phyloP scores from a whole-genome alignment of 2,888 invertebrate genomes.

The Coleophora deauratella region DNA sequence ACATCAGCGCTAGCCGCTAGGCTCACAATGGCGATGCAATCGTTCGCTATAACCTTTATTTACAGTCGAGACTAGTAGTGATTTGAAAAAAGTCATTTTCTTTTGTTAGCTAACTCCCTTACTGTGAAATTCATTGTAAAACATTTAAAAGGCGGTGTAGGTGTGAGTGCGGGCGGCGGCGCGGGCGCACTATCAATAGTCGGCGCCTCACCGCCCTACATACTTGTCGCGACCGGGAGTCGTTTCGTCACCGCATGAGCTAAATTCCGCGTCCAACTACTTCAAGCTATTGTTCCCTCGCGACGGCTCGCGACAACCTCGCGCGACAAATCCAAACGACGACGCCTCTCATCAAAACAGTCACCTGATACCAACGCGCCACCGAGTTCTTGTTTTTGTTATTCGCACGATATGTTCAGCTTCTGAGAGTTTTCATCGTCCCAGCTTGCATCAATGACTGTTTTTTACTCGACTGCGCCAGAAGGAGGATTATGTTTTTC shows the following conservation, averaged over 20 bases:
- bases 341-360: constrained; percentile 12
- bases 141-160: constrained; percentile 9
- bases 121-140: too few relatives aligned
- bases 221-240: constrained; percentile 43
- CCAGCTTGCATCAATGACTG: too few relatives aligned
- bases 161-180: constrained; percentile 15
- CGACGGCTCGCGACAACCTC: constrained; percentile 16
- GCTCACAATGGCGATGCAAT: too few relatives aligned
- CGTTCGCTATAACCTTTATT: too few relatives aligned
- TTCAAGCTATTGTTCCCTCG: constrained; percentile 42
- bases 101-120: too few relatives aligned
- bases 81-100: too few relatives aligned
- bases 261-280: constrained; percentile 38
- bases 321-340: constrained; percentile 31
- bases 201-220: constrained; percentile 56
- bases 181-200: constrained; percentile 51
- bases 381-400: constrained; percentile 37
- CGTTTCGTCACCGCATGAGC: constrained; percentile 53
- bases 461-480: too few relatives aligned
- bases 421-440: neutral
- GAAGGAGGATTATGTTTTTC: too few relatives aligned
- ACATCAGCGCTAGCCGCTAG: too few relatives aligned
- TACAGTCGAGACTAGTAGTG: too few relatives aligned
- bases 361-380: constrained; percentile 21
- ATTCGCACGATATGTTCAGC: constrained; percentile 43